Percentiles rank a stretch among this genome's conserved stretches.
phyloP scores from a whole-genome alignment of 2,888 invertebrate genomes.

The Drosophila imparisetae region DNA sequence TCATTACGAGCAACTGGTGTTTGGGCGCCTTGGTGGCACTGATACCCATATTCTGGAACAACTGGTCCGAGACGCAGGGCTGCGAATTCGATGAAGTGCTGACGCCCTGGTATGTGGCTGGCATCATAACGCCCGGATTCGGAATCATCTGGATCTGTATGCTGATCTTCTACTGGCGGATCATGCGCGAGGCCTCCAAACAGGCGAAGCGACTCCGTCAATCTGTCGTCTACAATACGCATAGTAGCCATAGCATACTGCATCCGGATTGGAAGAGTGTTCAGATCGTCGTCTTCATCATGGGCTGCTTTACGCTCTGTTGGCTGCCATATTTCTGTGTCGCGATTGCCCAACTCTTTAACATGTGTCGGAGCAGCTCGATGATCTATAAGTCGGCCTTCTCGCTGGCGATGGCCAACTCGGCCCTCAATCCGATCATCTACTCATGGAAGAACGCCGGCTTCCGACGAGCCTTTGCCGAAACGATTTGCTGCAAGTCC shows the following conservation, averaged over 20 bases:
- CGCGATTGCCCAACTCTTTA: constrained; percentile 87
- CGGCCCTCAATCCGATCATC: constrained; percentile 92
- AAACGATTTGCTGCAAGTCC: constrained; percentile 87
- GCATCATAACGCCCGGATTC: constrained; percentile 89
- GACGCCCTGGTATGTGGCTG: constrained; percentile 85
- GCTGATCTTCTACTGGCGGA: constrained; percentile 90
- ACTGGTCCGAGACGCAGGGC: constrained; percentile 87
- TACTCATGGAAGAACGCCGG: constrained; percentile 94
- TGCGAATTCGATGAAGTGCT: constrained; percentile 90
- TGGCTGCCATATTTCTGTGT: constrained; percentile 93
- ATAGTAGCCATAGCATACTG: constrained; percentile 68
- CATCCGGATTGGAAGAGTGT: constrained; percentile 90
- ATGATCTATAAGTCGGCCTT: constrained; percentile 88
- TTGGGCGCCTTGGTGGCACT: constrained; percentile 88
- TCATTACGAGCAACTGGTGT: constrained; percentile 89
- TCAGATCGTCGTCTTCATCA: constrained; percentile 91
- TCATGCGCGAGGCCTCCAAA: constrained; percentile 91
- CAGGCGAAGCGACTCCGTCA: constrained; percentile 89
- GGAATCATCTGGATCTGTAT: constrained; percentile 90
- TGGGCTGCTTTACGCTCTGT: constrained; percentile 92
- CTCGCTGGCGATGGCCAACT: constrained; percentile 91
- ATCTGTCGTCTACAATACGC: constrained; percentile 86
- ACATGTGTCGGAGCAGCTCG: constrained; percentile 86
- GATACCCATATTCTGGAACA: constrained; percentile 92
- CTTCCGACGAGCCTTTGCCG: constrained; percentile 90